Evolutionary conservation across 2,888 invertebrate genomes (phyloP).

Genomic region (Acronicta leporina): DNA sequence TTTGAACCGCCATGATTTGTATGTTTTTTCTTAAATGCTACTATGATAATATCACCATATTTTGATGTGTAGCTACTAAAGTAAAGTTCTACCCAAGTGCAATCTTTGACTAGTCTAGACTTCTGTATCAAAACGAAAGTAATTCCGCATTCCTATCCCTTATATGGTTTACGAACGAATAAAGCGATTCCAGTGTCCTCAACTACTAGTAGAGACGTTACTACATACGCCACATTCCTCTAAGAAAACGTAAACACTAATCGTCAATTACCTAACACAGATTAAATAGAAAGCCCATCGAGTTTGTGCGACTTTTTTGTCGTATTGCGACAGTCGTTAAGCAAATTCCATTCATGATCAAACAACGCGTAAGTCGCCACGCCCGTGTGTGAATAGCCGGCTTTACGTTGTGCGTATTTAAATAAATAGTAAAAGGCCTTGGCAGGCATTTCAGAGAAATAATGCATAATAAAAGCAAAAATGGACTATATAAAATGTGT

Average conservation of each 20-base stretch:
- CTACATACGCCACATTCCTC: conserved; percentile 21
- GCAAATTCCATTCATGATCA: conserved; percentile 54
- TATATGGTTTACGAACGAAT: conserved; percentile 3
- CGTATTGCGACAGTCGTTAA: conserved; percentile 49
- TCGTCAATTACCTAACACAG: conserved; percentile 42
- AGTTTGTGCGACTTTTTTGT: conserved; percentile 41
- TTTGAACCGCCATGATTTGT: background rate
- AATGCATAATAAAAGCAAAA: too few species aligned
- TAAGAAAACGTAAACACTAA: conserved; percentile 28
- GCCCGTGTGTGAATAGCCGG: conserved; percentile 35
- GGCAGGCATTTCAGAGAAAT: background rate
- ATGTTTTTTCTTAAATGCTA: background rate
- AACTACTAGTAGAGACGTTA: background rate
- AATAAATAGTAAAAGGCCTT: background rate
- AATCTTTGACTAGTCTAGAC: background rate
- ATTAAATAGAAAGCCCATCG: conserved; percentile 60
- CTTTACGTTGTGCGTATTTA: conserved; percentile 23
- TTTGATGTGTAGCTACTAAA: background rate
- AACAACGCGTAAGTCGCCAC: conserved; percentile 34
- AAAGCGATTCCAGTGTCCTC: conserved; percentile 11
- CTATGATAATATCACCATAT: too few species aligned
- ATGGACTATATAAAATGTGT: too few species aligned
- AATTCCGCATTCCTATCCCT: conserved; percentile 9
- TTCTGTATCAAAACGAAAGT: background rate
- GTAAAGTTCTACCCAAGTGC: background rate